Percentiles rank a stretch among this genome's conserved stretches.
Evolutionary conservation across 2,113 vertebrate species (phyloP).

Genomic region (Platichthys flesus): DNA sequence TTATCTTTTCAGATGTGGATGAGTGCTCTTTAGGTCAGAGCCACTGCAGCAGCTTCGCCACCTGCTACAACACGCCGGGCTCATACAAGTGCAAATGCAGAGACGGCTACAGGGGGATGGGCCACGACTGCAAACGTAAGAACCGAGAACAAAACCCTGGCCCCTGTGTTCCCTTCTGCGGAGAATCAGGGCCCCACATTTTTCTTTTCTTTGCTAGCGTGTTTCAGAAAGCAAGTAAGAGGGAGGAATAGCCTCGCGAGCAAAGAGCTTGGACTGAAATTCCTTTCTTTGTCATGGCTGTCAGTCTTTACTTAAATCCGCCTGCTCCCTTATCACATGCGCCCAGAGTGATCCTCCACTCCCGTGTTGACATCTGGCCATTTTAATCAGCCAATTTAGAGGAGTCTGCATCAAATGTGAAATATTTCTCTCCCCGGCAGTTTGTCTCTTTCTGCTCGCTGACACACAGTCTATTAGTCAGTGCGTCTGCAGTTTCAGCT

Average conservation of each 20-base stretch:
- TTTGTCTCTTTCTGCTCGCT: conserved; percentile 33
- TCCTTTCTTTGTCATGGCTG: conserved; percentile 63
- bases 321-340: conserved; percentile 36
- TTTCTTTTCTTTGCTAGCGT: conserved; percentile 40
- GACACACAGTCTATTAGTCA: conserved; percentile 45
- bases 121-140: conserved; percentile 91
- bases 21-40: conserved; percentile 89
- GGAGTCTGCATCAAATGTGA: conserved; percentile 39
- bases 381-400: conserved; percentile 38
- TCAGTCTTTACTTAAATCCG: conserved; percentile 59
- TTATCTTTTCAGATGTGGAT: conserved; percentile 88
- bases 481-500: conserved; percentile 29
- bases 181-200: conserved; percentile 39
- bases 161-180: conserved; percentile 32
- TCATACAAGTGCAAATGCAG: conserved; percentile 97
- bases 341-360: conserved; percentile 17
- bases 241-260: conserved; percentile 38
- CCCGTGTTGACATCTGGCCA: conserved; percentile 36
- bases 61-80: conserved; percentile 92
- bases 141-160: conserved; percentile 49
- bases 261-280: conserved; percentile 36
- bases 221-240: conserved; percentile 28
- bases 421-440: conserved; percentile 27
- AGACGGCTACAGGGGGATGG: conserved; percentile 89
- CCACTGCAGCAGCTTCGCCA: conserved; percentile 87